These are phyloP conservation scores for Rhinoptilus africanus DNA, from an alignment of 2,113 vertebrate species.

Conservation along the genomic window DNA sequence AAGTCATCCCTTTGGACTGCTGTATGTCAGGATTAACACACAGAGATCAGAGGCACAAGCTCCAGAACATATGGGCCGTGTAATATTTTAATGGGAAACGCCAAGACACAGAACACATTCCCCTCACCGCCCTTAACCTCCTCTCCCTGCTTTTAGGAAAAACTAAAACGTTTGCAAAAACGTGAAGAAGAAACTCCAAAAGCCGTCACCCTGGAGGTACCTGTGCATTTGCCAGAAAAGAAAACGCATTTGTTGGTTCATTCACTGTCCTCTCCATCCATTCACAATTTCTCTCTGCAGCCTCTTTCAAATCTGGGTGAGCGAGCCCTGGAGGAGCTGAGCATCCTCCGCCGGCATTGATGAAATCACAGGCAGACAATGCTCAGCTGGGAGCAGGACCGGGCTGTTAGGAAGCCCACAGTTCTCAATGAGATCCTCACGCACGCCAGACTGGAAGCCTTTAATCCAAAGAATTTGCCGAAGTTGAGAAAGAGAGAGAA, in stretches of 20 bases:
- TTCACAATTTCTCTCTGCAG: conserved; percentile 21
- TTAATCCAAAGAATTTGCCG: neutral
- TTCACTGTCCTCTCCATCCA: neutral
- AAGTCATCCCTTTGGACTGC: neutral
- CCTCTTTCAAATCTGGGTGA: neutral
- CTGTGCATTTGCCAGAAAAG: neutral
- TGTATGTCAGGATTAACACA: neutral
- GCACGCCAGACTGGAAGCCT: neutral
- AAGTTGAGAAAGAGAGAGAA: neutral
- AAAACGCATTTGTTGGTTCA: neutral
- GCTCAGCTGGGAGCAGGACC: neutral
- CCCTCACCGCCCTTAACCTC: neutral
- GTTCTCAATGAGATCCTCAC: neutral
- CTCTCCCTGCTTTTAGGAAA: neutral
- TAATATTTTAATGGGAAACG: neutral
- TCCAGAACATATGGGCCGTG: fast-evolving
- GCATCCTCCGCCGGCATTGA: neutral
- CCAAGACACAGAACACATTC: neutral
- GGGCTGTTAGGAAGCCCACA: neutral
- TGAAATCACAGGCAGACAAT: neutral
- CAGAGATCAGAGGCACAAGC: neutral
- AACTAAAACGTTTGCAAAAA: neutral
- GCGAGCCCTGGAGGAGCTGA: neutral
- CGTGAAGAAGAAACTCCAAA: neutral
- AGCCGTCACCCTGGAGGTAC: neutral